A percentile compares a stretch with the other conserved stretches of the same genome.
phyloP scores from a whole-genome alignment of 2,888 invertebrate species.

The Ormyrus pomaceus region DNA sequence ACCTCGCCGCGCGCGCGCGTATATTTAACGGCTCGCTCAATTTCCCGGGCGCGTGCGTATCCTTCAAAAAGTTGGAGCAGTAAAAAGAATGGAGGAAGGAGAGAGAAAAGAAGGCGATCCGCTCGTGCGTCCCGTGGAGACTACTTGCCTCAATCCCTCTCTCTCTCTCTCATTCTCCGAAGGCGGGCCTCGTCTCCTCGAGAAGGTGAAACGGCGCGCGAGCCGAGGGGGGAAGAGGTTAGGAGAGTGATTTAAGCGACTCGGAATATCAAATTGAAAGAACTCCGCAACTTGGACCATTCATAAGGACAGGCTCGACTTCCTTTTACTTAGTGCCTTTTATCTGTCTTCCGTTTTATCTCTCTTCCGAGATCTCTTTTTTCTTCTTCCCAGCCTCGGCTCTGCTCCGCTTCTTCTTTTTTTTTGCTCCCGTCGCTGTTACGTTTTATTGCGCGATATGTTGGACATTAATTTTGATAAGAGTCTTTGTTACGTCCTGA shows the following conservation, averaged over 20 bases:
- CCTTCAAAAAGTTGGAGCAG: conserved; percentile 59
- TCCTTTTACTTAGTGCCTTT: conserved; percentile 54
- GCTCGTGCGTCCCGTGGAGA: conserved; percentile 26
- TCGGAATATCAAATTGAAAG: conserved; percentile 68
- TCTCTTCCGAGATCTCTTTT: conserved; percentile 24
- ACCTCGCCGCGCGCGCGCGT: conserved; percentile 12
- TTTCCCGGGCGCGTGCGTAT: conserved; percentile 56
- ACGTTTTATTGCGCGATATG: conserved; percentile 33
- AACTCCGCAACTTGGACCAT: conserved; percentile 54
- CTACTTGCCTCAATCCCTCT: background rate
- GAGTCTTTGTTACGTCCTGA: background rate
- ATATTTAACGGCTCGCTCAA: conserved; percentile 57
- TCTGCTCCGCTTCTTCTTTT: background rate
- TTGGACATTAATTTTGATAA: conserved; percentile 23
- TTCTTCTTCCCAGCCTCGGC: conserved; percentile 10
- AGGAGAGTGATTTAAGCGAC: conserved; percentile 61
- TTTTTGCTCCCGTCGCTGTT: background rate
- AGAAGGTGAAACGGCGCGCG: conserved; percentile 40
- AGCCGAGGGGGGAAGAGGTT: conserved; percentile 29
- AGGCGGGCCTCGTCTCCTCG: conserved; percentile 16
- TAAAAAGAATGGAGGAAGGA: conserved; percentile 49
- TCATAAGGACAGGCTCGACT: conserved; percentile 51
- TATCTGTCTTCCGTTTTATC: conserved; percentile 56
- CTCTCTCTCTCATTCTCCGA: background rate
- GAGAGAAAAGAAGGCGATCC: conserved; percentile 10